phyloP scores from a whole-genome alignment of 2,113 vertebrate species.

The Hemichromis elongatus region DNA sequence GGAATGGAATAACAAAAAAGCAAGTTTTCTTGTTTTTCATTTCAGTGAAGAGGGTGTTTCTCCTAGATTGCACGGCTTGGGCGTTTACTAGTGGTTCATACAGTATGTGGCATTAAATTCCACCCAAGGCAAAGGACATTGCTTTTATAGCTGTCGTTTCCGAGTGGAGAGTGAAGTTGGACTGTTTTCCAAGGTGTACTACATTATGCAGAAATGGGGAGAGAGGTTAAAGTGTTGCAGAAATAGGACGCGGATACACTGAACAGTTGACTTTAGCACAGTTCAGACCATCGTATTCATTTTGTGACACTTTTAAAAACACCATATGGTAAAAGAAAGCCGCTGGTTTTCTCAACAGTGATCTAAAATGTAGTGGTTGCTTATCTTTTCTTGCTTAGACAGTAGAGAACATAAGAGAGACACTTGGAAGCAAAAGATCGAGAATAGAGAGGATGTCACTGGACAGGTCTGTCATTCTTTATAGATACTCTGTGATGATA shows the following conservation, averaged over 20 bases:
- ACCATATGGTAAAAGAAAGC: neutral
- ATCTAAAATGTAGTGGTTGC: neutral
- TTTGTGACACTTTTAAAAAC: neutral
- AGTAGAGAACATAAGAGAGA: neutral
- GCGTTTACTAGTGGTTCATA: conserved; percentile 47
- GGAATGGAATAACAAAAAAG: conserved; percentile 79
- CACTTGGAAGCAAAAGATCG: conserved; percentile 23
- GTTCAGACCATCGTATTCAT: neutral
- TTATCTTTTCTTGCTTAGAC: neutral
- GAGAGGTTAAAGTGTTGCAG: conserved; percentile 12
- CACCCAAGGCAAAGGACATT: conserved; percentile 46
- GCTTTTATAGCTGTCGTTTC: conserved; percentile 55
- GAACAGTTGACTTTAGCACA: neutral
- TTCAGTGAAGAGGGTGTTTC: conserved; percentile 57
- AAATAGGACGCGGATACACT: neutral
- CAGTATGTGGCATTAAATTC: conserved; percentile 56
- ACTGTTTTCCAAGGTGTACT: conserved; percentile 11
- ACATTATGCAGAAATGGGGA: conserved; percentile 31
- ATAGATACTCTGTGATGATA: conserved; percentile 18
- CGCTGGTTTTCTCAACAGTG: neutral
- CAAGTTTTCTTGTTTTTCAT: conserved; percentile 57
- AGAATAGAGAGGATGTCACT: neutral
- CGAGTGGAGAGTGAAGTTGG: conserved; percentile 11
- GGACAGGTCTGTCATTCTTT: conserved; percentile 36
- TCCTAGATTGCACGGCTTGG: conserved; percentile 56